These are phyloP conservation scores for Lepus timidus DNA, from an alignment of 2,113 vertebrate genomes.

Conservation along the genomic window DNA sequence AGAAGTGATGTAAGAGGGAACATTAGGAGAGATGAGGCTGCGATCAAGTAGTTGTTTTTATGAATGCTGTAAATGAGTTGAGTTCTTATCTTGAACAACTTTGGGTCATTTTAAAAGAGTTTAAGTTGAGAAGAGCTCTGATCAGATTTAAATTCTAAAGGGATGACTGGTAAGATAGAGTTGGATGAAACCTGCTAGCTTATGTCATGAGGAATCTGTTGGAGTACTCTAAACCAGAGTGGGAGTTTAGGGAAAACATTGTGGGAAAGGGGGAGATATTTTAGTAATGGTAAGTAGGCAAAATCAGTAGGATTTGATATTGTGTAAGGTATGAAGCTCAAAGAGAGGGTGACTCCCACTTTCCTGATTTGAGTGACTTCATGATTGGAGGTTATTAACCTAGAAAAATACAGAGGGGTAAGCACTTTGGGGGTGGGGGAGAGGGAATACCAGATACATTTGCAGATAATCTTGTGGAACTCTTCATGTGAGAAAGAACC, in stretches of 20 bases:
- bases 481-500: not conserved
- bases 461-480: not conserved
- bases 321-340: not conserved
- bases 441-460: not conserved
- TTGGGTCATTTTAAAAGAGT: conserved; percentile 16
- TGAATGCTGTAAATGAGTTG: not conserved
- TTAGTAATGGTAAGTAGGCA: not conserved
- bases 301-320: not conserved
- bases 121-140: not conserved
- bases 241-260: not conserved
- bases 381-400: not conserved
- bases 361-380: not conserved
- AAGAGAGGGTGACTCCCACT: not conserved
- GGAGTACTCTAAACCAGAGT: not conserved
- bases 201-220: not conserved
- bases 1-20: not conserved
- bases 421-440: not conserved
- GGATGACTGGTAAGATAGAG: not conserved
- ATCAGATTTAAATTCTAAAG: conserved; percentile 41
- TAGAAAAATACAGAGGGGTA: not conserved
- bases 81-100: conserved; percentile 10
- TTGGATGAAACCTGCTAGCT: not conserved
- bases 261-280: not conserved
- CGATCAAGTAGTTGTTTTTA: not conserved
- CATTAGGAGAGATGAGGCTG: not conserved